Conservation (phyloP, 2,113 vertebrate species). For the Thamnaconus septentrionalis region DNA sequence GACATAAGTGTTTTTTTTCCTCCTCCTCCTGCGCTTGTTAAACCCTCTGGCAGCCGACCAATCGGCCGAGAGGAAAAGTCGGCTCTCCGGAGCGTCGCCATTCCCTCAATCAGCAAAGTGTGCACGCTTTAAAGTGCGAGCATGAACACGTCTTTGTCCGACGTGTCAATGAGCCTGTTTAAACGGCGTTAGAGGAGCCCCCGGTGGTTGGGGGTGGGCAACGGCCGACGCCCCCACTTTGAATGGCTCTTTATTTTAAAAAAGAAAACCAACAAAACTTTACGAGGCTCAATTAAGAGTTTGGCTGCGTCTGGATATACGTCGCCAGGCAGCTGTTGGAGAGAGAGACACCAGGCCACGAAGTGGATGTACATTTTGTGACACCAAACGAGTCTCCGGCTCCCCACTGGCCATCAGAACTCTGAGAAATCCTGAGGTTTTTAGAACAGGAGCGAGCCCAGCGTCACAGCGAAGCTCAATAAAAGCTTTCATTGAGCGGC, state of each 20-base stretch:
- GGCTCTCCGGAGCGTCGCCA: constrained; percentile 39
- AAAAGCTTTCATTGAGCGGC: constrained; percentile 74
- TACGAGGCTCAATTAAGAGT: constrained; percentile 28
- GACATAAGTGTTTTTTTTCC: no score
- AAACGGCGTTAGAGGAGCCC: constrained; percentile 37
- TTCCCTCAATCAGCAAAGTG: constrained; percentile 58
- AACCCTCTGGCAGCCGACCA: no score
- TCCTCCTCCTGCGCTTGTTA: no score
- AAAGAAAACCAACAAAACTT: constrained; percentile 18
- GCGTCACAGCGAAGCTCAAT: constrained; percentile 61
- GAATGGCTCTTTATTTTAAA: no score
- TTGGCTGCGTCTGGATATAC: no score
- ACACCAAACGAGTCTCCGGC: neutral
- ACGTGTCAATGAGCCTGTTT: constrained; percentile 57
- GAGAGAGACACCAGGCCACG: no score
- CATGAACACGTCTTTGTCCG: constrained; percentile 58
- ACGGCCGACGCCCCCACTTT: no score
- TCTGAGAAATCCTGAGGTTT: constrained; percentile 49
- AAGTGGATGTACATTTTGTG: no score
- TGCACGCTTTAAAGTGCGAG: constrained; percentile 59
- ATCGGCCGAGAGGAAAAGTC: constrained; percentile 34
- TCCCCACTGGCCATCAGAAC: constrained; percentile 36
- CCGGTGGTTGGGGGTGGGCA: no score
- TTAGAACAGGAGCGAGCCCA: constrained; percentile 51
- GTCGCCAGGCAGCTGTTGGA: no score